Evolutionary conservation across 2,113 vertebrate genomes (phyloP).

Genomic region (Corvus hawaiiensis): DNA sequence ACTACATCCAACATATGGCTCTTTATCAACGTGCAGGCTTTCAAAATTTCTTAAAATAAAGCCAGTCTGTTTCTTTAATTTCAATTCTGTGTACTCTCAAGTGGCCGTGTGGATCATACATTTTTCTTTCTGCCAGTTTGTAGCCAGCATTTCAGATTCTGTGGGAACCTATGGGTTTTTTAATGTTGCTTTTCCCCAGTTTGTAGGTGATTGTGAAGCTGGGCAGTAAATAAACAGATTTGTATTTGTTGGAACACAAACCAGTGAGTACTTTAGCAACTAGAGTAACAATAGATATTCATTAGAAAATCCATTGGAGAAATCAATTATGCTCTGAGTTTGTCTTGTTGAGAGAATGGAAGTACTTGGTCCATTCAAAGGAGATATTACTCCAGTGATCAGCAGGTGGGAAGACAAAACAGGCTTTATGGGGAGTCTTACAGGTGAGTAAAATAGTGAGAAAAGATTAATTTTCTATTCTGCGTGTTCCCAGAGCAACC

Average conservation of each 20-base stretch:
- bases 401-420: conserved; percentile 13
- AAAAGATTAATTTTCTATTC: conserved; percentile 33
- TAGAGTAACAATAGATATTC: conserved; percentile 26
- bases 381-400: neutral
- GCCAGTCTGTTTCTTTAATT: neutral
- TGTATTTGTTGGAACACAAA: conserved; percentile 42
- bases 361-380: neutral
- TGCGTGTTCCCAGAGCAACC: neutral
- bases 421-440: neutral
- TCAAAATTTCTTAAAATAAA: neutral
- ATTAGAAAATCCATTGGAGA: conserved; percentile 59
- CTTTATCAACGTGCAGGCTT: neutral
- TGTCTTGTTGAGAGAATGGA: conserved; percentile 25
- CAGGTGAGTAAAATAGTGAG: conserved; percentile 2
- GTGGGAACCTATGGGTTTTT: neutral
- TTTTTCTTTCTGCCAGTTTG: neutral
- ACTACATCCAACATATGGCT: fast-evolving
- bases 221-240: conserved; percentile 2
- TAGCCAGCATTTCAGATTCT: neutral
- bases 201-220: neutral
- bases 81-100: neutral
- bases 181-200: neutral
- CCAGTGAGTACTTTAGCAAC: conserved; percentile 11
- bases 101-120: neutral
- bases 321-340: conserved; percentile 58